Base-by-base conservation (phyloP, 2,888 invertebrate genomes). In the Pseudococcus longispinus region DNA sequence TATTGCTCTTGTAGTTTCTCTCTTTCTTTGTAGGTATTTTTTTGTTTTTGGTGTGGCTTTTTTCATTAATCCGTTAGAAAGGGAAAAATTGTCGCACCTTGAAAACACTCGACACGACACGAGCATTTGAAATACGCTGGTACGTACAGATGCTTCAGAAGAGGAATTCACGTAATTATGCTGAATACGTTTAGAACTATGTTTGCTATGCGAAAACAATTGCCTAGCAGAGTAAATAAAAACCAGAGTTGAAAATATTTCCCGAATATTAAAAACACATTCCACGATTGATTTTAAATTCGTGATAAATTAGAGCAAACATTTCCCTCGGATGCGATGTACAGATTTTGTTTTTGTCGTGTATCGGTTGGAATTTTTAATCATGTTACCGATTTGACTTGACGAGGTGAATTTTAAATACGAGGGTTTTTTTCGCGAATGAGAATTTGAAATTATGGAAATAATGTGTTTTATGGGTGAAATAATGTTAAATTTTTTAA, bases 211-310 rank as follows among this genome's bases (percentile, higher is more conserved):
- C 70, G 70, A 26, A 70, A 70, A 29, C 70, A 70, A 70, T 70
- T 6, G 8, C 18, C 29, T 29, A 70, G 13, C 6, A 3, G 4
- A 29, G 60, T 60, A 23, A 60, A 60, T 60, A 60, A 70, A 70
- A 70, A 29, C 15, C 51, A n/a, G 70, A 18, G 32, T 15, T 70
- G 70, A 4, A 29, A 70, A 70, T 70, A 70, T 70, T 29, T 32
- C 70, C 26, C 13, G 26, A 65, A 70, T 70, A 70, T 70, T 70
- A 70, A 70, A 70, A 70, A 70, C 70, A 70, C 70, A 70, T 70
- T 29, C 70, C 29, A 29, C 70, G 29, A 70, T 32, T 70, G 70
- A 70, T 70, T 70, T 13, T 70, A 70, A 70, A 70, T 29, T 70
- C 70, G 70, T 32, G n/a, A 70, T 29, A 29, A 70, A 70, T 65